Conservation (phyloP, 2,113 vertebrate species). For the Macroglossus sobrinus region DNA sequence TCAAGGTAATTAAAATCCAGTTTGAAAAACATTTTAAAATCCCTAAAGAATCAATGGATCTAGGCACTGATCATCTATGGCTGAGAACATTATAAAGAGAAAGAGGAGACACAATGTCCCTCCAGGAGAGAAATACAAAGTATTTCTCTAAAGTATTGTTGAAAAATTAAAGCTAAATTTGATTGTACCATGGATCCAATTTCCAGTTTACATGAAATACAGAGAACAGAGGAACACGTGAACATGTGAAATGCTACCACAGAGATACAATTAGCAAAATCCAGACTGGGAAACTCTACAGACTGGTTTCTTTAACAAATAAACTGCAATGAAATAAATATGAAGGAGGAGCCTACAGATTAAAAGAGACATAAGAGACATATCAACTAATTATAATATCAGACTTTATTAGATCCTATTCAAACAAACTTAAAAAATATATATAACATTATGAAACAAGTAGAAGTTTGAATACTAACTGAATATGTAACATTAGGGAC, state of each 20-base stretch:
- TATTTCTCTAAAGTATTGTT: background rate
- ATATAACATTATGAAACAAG: background rate
- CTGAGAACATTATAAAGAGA: background rate
- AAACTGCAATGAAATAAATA: background rate
- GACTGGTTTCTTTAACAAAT: background rate
- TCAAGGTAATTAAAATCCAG: background rate
- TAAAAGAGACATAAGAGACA: background rate
- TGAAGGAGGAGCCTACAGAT: background rate
- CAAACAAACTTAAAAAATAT: background rate
- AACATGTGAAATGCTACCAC: background rate
- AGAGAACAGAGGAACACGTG: background rate
- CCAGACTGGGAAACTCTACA: background rate
- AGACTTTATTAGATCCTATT: background rate
- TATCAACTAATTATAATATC: background rate
- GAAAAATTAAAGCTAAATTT: background rate
- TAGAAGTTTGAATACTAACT: slow-evolving; percentile 28
- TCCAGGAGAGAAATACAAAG: background rate
- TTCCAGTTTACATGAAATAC: background rate
- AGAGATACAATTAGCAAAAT: background rate
- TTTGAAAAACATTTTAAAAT: background rate
- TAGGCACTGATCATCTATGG: background rate
- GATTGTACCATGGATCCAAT: background rate
- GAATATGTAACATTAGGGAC: background rate
- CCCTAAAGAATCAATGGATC: background rate
- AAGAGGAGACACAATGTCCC: background rate